Evolutionary conservation across 2,113 vertebrate genomes (phyloP).

Genomic region (Emydocephalus ijimae): DNA sequence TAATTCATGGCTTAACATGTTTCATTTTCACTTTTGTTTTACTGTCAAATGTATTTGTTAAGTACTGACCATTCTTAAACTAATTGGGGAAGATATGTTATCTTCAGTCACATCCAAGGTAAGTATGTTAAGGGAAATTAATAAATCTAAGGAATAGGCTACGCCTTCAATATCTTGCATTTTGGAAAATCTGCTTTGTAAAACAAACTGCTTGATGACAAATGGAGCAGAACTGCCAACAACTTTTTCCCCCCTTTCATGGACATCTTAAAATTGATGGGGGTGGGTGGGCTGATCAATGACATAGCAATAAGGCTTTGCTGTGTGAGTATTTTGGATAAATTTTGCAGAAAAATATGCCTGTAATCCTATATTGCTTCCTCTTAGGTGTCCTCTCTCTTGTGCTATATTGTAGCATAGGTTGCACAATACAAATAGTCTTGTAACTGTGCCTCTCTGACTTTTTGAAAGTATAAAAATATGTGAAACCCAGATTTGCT

Average conservation of each 20-base stretch:
- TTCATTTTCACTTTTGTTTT: constrained; percentile 56
- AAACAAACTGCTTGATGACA: constrained; percentile 46
- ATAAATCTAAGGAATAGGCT: constrained; percentile 44
- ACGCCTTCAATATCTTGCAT: constrained; percentile 43
- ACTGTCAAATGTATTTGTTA: constrained; percentile 51
- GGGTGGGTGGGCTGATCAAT: constrained; percentile 44
- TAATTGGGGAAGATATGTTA: constrained; percentile 60
- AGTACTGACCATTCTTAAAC: constrained; percentile 62
- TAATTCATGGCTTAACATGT: constrained; percentile 81
- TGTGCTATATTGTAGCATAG: constrained; percentile 68
- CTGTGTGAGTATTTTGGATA: constrained; percentile 69
- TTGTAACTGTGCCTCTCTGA: constrained; percentile 77
- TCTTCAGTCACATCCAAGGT: constrained; percentile 74
- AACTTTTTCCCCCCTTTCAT: constrained; percentile 31
- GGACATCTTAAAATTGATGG: constrained; percentile 42
- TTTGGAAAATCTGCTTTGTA: constrained; percentile 34
- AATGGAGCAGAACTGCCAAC: constrained; percentile 51
- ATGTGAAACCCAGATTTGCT: constrained; percentile 63
- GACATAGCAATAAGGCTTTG: constrained; percentile 50
- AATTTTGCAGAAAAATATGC: constrained; percentile 63
- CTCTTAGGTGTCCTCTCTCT: constrained; percentile 59
- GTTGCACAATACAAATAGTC: constrained; percentile 71
- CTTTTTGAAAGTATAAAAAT: constrained; percentile 62
- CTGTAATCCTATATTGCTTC: constrained; percentile 55
- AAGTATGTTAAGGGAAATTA: constrained; percentile 71